Percentiles rank a stretch among this genome's conserved stretches.
phyloP scores from a whole-genome alignment of 64 coral and sea anemone species.

The Montipora sp. region DNA sequence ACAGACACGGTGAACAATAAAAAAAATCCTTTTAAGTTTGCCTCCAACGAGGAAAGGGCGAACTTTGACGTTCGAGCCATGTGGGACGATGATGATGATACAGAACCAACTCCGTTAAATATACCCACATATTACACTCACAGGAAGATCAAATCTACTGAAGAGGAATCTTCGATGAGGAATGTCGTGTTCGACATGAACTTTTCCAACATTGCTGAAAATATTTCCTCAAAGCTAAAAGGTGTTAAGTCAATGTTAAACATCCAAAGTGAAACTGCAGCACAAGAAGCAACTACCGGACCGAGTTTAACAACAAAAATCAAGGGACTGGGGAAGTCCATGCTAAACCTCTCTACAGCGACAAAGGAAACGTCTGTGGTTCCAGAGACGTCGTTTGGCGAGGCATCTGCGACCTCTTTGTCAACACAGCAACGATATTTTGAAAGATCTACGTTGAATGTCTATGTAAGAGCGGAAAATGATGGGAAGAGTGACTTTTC shows the following conservation, averaged over 20 bases:
- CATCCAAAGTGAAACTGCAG: not conserved
- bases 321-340: conserved; percentile 67
- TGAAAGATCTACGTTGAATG: conserved; percentile 38
- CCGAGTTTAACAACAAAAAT: conserved; percentile 46
- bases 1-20: not conserved
- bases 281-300: not conserved
- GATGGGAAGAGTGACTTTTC: not conserved
- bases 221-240: conserved; percentile 58
- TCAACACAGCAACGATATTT: conserved; percentile 14
- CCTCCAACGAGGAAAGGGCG: conserved; percentile 6
- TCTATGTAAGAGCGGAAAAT: not conserved
- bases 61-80: conserved; percentile 26
- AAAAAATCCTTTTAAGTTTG: conserved; percentile 40
- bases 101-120: conserved; percentile 13
- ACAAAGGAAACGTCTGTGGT: not conserved
- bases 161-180: not conserved
- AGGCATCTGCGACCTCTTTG: not conserved
- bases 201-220: conserved; percentile 51
- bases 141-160: conserved; percentile 16
- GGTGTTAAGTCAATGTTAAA: conserved; percentile 39
- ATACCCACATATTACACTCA: conserved; percentile 63
- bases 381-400: not conserved
- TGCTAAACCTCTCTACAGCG: conserved; percentile 30
- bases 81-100: conserved; percentile 45
- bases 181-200: conserved; percentile 36